These are phyloP conservation scores for Paradoxurus hermaphroditus DNA, from an alignment of 2,113 vertebrate genomes.

Conservation along the genomic window DNA sequence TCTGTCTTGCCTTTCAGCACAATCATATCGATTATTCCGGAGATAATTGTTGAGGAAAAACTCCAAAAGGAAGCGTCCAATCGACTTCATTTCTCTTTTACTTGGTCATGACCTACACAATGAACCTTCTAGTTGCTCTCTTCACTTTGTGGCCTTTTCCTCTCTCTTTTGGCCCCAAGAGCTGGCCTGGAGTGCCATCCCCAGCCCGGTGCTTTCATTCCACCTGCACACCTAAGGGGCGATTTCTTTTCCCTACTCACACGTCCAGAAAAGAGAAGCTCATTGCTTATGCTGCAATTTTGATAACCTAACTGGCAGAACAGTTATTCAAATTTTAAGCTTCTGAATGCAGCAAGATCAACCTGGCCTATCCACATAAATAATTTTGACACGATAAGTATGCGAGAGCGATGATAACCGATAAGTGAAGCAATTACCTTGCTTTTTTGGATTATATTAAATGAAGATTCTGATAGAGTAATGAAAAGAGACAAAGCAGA, in stretches of 20 bases:
- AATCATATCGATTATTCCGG: neutral
- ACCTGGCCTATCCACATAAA: conserved; percentile 90
- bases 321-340: conserved; percentile 90
- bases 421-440: conserved; percentile 92
- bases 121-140: neutral
- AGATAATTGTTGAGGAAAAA: neutral
- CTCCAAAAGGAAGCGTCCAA: neutral
- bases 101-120: neutral
- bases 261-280: conserved; percentile 78
- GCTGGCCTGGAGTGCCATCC: neutral
- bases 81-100: neutral
- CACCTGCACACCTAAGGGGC: conserved; percentile 34
- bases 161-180: neutral
- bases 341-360: conserved; percentile 87
- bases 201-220: neutral
- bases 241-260: conserved; percentile 37
- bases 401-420: conserved; percentile 88
- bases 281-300: conserved; percentile 86
- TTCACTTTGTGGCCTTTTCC: neutral
- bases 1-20: neutral
- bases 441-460: conserved; percentile 92
- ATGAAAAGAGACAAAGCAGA: conserved; percentile 92
- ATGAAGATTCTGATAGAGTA: conserved; percentile 92
- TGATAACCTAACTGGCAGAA: conserved; percentile 88
- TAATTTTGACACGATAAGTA: conserved; percentile 92